These are phyloP conservation scores for Synergus japonicus DNA, from an alignment of 2,888 invertebrate genomes.

Conservation along the genomic window DNA sequence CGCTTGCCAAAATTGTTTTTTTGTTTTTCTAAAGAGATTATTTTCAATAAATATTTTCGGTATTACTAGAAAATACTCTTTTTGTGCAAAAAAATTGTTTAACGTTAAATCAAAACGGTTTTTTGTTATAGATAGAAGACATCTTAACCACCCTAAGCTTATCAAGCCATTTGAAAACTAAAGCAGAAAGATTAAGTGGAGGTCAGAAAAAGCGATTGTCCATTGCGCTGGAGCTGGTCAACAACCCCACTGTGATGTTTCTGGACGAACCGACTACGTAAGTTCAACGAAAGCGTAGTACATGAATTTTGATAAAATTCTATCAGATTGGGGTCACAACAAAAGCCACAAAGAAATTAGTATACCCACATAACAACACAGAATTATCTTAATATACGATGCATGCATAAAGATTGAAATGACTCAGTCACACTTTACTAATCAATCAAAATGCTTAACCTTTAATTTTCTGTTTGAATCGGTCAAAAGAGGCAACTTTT, in stretches of 20 bases:
- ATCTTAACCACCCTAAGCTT: conserved; percentile 89
- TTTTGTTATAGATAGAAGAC: conserved; percentile 84
- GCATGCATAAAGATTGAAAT: conserved; percentile 12
- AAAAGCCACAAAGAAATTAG: conserved; percentile 29
- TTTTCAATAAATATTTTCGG: not conserved
- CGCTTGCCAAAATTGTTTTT: too few relatives aligned
- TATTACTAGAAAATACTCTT: not conserved
- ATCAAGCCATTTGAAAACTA: conserved; percentile 82
- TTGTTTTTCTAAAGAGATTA: too few relatives aligned
- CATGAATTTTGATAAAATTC: conserved; percentile 35
- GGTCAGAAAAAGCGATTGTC: conserved; percentile 94
- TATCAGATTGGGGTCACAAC: conserved; percentile 18
- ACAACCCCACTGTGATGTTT: conserved; percentile 95
- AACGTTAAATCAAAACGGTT: not conserved
- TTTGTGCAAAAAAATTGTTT: not conserved
- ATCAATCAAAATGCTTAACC: not conserved
- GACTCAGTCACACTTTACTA: conserved; percentile 9
- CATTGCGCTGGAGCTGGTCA: conserved; percentile 93
- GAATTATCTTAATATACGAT: conserved; percentile 10
- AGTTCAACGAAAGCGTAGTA: conserved; percentile 14
- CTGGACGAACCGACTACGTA: conserved; percentile 97
- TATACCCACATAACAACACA: not conserved
- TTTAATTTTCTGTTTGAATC: not conserved
- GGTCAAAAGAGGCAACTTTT: not conserved
- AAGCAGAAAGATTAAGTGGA: conserved; percentile 88